Evolutionary conservation across 2,113 vertebrate species (phyloP), one percentile per base, ranked within the genome.

Genomic region (Pygoscelis antarcticus): DNA sequence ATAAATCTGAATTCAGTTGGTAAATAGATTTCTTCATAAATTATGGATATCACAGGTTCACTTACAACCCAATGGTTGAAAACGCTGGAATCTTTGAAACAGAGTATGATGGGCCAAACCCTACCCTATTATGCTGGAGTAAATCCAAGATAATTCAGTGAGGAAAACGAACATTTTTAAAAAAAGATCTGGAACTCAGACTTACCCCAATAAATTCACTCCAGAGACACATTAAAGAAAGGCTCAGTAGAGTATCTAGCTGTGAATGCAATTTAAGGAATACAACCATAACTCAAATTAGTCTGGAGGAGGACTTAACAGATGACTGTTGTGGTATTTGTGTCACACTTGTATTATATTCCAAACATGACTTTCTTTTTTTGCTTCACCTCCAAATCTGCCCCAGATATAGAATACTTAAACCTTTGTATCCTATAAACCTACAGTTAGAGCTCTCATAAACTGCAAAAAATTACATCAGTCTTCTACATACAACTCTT

Each of bases 401-500:
- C 65, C 87, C 68, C 84, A 93, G 92, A 80, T 82, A 95, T 2
- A 94, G 65, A 89, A 89, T 91, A 95, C 81, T 97, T 94, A 94
- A 91, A 96, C 83, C 85, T 96, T 97, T 97, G 93, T 92, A 81
- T 90, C 76, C 93, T 82, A 36, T 89, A 96, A 96, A 96, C 22
- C 81, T 96, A 46, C 66, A 85, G 91, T 81, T 76, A 75, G 81
- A 96, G 54, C 49, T 96, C 96, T 88, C 66, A 96, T 97, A 97
- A 98, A 94, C 38, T 23, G 80, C 3, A 13, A 90, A 97, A 91
- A 96, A 97, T 97, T 62, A 97, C 96, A 94, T 97, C 96, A 97
- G 93, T 89, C 94, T 95, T 91, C 87, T 60, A 64, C 26, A 34
- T 90, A 74, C 83, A 92, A 81, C 83, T 42, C 80, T 83, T 87